Conservation (phyloP, 2,797 vertebrate species). For the Hipposideros larvatus region DNA sequence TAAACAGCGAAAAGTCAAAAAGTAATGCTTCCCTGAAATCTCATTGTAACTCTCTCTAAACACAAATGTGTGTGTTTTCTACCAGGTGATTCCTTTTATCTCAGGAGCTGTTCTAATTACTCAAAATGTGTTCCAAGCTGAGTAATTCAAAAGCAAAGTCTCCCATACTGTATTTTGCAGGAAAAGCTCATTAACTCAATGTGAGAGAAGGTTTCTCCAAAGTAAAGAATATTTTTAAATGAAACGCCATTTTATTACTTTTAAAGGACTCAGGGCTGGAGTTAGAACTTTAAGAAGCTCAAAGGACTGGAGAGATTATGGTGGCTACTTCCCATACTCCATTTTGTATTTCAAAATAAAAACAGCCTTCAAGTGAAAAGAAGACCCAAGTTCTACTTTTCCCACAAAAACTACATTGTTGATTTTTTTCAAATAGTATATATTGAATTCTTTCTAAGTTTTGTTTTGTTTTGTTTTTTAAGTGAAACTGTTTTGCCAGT, state of each 20-base stretch:
- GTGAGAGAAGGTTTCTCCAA: constrained; percentile 22
- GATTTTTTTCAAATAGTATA: constrained; percentile 12
- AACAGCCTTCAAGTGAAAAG: neutral
- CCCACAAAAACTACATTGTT: neutral
- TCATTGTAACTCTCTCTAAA: neutral
- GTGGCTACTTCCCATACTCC: neutral
- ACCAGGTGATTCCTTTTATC: neutral
- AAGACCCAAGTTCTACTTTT: neutral
- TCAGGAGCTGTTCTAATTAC: neutral
- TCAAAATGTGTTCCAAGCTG: constrained; percentile 1
- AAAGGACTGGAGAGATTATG: neutral
- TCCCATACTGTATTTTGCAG: constrained; percentile 5
- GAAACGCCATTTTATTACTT: constrained; percentile 69
- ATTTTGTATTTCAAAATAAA: constrained; percentile 50
- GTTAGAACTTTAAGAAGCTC: constrained; percentile 19
- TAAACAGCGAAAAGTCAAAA: constrained; percentile 41
- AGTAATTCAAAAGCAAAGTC: neutral
- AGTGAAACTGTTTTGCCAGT: neutral
- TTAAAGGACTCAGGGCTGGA: constrained; percentile 44
- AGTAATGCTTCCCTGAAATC: neutral
- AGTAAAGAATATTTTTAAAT: constrained; percentile 63
- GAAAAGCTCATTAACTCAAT: constrained; percentile 62
- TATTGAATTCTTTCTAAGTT: neutral
- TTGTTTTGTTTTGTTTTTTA: neutral
- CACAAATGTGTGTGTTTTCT: neutral